Percentiles rank a stretch among this genome's conserved stretches.
Evolutionary conservation across 2,888 invertebrate genomes (phyloP).

Genomic region (Heliconius ismenius): DNA sequence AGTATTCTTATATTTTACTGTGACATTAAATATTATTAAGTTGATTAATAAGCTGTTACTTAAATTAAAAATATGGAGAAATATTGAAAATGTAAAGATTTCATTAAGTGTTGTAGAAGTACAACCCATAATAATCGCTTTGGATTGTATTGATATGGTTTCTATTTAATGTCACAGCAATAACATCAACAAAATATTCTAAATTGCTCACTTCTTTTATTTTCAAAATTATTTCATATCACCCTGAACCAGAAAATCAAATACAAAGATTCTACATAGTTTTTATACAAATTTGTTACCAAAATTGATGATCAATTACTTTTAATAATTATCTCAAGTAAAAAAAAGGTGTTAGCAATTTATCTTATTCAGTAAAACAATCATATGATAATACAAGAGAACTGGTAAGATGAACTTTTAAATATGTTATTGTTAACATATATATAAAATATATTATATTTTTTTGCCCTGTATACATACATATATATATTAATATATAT

Average conservation of each 20-base stretch:
- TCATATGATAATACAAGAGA: neutral
- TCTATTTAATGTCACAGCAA: constrained; percentile 10
- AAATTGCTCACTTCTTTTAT: neutral
- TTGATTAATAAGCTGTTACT: neutral
- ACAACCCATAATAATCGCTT: neutral
- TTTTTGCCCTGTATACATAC: constrained; percentile 59
- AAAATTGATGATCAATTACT: neutral
- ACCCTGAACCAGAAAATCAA: neutral
- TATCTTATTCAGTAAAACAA: neutral
- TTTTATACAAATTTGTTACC: neutral
- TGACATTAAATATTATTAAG: constrained; percentile 3
- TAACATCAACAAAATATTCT: neutral
- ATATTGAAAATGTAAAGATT: neutral
- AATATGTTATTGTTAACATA: constrained; percentile 12
- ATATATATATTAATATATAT: no score
- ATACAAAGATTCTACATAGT: neutral
- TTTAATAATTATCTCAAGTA: neutral
- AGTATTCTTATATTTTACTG: constrained; percentile 1
- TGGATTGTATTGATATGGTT: neutral
- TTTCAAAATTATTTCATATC: neutral
- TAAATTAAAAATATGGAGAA: neutral
- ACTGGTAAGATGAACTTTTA: constrained; percentile 11
- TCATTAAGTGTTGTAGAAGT: neutral
- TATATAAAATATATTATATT: constrained; percentile 60
- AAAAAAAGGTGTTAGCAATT: neutral